Evolutionary conservation across 1,140 invertebrate genomes (phyloP), one percentile per base, ranked within the genome.

Genomic region (Meloidogyne floridensis): DNA sequence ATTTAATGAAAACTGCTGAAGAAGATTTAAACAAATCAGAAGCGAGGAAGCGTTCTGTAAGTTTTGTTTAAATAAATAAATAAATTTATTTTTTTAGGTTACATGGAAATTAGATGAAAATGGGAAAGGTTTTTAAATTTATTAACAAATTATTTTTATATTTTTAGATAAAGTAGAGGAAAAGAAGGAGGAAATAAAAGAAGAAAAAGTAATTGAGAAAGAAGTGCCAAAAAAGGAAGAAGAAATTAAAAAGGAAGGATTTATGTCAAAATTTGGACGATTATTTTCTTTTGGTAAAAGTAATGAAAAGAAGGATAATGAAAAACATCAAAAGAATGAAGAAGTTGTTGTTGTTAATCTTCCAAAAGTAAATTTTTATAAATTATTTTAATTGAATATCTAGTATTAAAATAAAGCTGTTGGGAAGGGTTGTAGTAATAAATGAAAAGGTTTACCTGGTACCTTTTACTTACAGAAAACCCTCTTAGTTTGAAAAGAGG

Each of bases 41-140:
- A 54, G 9, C 53, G 11, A 13, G 11, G 10, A 54, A 54, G 10
- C 47, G 47, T 47, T 47, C 47, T 0, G 47, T 47, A 6, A 47
- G 47, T 47, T 47, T 6, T 47, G 4, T 47, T 47, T 47, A 47
- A 6, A 47, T 47, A 6, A 47, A 47, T 47, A 47, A 47, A 47
- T 47, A 47, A 47, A 47, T 47, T 47, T 47, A 47, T 47, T 47
- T 47, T 47, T 47, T 47, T 4, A 47, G 47, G 59, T 65, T n/a
- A 65, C 59, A 1, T 65, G 59, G 59, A 65, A 65, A n/a, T 65
- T 65, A 65, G 59, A 65, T 65, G 59, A 65, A 65, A n/a, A 65
- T n/a, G n/a, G 59, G 7, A 65, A 65, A 65, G 59, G 59, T 65
- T 15, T 15, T 5, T 59, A 65, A n/a, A n/a, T n/a, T n/a, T n/a